Conservation (phyloP, 1,140 invertebrate genomes). For the Solenopsis invicta region DNA sequence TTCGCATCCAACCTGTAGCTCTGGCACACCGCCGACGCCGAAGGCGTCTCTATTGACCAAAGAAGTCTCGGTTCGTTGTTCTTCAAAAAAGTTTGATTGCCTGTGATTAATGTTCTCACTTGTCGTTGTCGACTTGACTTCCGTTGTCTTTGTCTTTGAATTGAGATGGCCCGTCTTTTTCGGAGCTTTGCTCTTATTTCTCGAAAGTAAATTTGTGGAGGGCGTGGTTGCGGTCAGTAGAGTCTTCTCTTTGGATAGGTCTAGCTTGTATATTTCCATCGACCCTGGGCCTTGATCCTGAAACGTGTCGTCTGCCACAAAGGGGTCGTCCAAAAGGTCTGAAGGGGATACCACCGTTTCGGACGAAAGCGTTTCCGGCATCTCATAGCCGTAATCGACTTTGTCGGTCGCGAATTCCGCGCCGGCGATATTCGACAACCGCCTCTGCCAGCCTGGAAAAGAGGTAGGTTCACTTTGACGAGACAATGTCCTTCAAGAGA, state of each 20-base stretch:
- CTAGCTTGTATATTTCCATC: constrained; percentile 79
- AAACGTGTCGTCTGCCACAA: constrained; percentile 72
- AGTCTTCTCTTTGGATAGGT: constrained; percentile 71
- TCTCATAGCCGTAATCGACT: constrained; percentile 30
- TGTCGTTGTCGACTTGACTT: constrained; percentile 37
- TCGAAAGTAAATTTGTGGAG: not conserved
- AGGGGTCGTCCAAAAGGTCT: constrained; percentile 63
- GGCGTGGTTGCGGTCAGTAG: constrained; percentile 47
- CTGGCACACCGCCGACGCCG: constrained; percentile 76
- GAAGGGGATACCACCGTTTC: constrained; percentile 37
- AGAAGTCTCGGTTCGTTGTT: constrained; percentile 47
- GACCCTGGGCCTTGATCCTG: constrained; percentile 78
- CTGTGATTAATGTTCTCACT: constrained; percentile 32
- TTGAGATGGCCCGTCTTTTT: constrained; percentile 65
- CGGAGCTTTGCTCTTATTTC: constrained; percentile 71
- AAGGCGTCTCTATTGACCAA: constrained; percentile 58
- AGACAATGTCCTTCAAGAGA: constrained; percentile 5
- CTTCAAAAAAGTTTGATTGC: constrained; percentile 71
- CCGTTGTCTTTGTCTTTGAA: constrained; percentile 55
- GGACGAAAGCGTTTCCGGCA: constrained; percentile 42
- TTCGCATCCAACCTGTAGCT: constrained; percentile 82
- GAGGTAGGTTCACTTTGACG: constrained; percentile 48
- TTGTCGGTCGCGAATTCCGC: constrained; percentile 49
- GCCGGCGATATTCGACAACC: constrained; percentile 12
- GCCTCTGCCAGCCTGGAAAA: constrained; percentile 26